Conservation (phyloP, 2,888 invertebrate species). For the Kuschelorhynchus macadamiae region DNA sequence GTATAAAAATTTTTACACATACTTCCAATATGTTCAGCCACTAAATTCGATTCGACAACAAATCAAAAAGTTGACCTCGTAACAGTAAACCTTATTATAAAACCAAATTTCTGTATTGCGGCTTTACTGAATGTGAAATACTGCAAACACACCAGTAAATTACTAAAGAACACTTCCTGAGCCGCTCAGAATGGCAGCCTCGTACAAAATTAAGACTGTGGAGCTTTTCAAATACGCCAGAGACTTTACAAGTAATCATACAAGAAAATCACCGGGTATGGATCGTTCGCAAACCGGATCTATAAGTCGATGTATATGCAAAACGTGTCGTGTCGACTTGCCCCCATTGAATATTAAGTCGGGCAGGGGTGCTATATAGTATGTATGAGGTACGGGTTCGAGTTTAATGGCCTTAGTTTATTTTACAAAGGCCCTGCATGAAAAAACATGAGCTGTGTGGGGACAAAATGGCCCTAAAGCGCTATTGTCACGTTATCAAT, state of each 20-base stretch:
- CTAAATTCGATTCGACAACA: no score
- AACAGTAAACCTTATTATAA: no score
- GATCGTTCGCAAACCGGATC: slow-evolving; percentile 42
- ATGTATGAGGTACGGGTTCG: slow-evolving; percentile 41
- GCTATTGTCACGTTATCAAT: no score
- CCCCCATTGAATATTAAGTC: slow-evolving; percentile 46
- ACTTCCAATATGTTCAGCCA: no score
- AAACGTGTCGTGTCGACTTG: slow-evolving; percentile 43
- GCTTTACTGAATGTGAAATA: no score
- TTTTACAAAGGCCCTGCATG: slow-evolving; percentile 40
- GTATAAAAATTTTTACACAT: no score
- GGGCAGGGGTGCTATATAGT: slow-evolving; percentile 36
- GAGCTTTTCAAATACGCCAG: slow-evolving; percentile 30
- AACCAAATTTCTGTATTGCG: no score
- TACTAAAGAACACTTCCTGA: no score
- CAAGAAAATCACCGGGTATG: slow-evolving; percentile 44
- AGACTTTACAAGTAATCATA: slow-evolving; percentile 47
- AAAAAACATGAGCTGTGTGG: slow-evolving; percentile 27
- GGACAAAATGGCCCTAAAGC: no score
- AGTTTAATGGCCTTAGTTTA: slow-evolving; percentile 44
- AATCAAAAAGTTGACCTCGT: no score
- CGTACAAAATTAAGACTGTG: slow-evolving; percentile 17
- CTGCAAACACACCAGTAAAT: no score
- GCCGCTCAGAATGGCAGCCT: no score
- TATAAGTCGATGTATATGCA: slow-evolving; percentile 46